A percentile compares a stretch with the other conserved stretches of the same genome.
These are phyloP conservation scores for Ichneumon xanthorius DNA, from an alignment of 2,888 invertebrate species.

Conservation along the genomic window DNA sequence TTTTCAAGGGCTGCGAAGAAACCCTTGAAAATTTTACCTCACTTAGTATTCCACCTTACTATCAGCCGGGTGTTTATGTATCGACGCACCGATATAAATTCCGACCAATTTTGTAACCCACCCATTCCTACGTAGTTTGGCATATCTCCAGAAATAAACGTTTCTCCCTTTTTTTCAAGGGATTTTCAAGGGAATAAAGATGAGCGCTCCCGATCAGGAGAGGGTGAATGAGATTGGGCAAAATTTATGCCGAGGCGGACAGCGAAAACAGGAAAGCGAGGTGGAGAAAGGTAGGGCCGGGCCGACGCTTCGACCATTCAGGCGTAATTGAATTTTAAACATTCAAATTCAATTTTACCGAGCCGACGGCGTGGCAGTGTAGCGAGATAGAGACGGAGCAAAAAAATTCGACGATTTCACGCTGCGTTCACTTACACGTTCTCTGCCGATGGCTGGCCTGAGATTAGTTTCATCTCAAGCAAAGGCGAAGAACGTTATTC, in stretches of 20 bases:
- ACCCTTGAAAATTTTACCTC: too few relatives aligned
- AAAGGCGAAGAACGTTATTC: not conserved
- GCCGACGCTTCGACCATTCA: conserved; percentile 29
- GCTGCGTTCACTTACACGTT: not conserved
- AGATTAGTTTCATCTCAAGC: not conserved
- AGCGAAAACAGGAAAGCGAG: conserved; percentile 19
- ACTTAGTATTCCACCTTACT: too few relatives aligned
- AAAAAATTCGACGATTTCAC: conserved; percentile 9
- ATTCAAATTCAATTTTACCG: conserved; percentile 57
- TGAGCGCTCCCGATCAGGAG: not conserved
- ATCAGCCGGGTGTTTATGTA: too few relatives aligned
- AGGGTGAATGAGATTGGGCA: conserved; percentile 20
- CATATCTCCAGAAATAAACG: not conserved
- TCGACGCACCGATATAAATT: too few relatives aligned
- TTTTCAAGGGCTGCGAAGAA: too few relatives aligned
- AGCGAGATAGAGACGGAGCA: not conserved
- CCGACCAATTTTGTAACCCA: not conserved
- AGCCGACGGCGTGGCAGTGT: not conserved
- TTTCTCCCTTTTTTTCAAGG: not conserved
- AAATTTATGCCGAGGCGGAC: conserved; percentile 14
- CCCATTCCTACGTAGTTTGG: not conserved
- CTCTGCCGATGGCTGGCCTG: not conserved
- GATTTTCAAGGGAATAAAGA: not conserved
- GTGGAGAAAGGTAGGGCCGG: conserved; percentile 3
- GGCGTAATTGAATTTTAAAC: conserved; percentile 61